These are phyloP conservation scores for Phymanthus crucifer DNA, from an alignment of 92 coral and sea anemone species.

Conservation along the genomic window DNA sequence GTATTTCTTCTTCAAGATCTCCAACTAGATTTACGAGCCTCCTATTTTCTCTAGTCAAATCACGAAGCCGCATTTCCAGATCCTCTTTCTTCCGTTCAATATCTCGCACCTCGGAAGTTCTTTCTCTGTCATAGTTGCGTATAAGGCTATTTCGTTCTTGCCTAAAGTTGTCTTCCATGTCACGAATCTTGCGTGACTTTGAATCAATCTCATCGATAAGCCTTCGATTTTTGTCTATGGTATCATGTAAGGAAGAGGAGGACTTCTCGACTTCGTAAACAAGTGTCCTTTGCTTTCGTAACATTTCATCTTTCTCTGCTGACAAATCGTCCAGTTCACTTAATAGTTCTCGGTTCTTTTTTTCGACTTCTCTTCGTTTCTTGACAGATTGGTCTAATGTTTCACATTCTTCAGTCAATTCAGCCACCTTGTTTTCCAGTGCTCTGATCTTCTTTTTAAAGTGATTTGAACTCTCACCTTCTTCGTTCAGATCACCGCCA, in stretches of 20 bases:
- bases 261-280: conserved; percentile 60
- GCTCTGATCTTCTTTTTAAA: conserved; percentile 36
- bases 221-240: conserved; percentile 62
- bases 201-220: conserved; percentile 61
- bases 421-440: conserved; percentile 50
- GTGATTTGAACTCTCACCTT: not conserved
- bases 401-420: conserved; percentile 56
- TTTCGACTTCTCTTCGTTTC: conserved; percentile 63
- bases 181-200: conserved; percentile 64
- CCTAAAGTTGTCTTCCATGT: conserved; percentile 75
- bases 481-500: not conserved
- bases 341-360: conserved; percentile 60
- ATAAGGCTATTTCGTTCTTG: conserved; percentile 72
- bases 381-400: conserved; percentile 53
- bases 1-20: conserved; percentile 55
- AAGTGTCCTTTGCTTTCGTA: conserved; percentile 68
- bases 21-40: conserved; percentile 53
- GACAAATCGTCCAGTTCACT: conserved; percentile 67
- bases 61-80: conserved; percentile 53
- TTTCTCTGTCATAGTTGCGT: conserved; percentile 64
- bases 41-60: conserved; percentile 48
- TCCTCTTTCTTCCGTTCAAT: conserved; percentile 57
- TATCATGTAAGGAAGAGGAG: conserved; percentile 52
- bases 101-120: conserved; percentile 59
- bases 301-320: conserved; percentile 60